Conservation (phyloP, 2,888 invertebrate species). For the Tanaodytes sp. region DNA sequence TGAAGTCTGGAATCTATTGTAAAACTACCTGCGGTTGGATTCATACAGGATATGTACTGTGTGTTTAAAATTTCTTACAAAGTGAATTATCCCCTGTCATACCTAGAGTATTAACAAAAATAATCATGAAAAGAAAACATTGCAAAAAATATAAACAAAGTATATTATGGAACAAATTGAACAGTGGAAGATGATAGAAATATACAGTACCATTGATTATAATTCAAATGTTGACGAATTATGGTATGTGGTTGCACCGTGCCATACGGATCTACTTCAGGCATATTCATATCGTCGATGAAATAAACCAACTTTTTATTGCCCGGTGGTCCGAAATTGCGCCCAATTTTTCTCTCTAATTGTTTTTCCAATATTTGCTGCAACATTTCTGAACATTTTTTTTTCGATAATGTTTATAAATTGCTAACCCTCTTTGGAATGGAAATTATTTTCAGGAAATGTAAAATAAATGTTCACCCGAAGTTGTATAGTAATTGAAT, state of each 20-base stretch:
- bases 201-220: constrained; percentile 85
- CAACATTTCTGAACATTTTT: constrained; percentile 80
- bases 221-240: constrained; percentile 93
- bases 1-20: constrained; percentile 93
- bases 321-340: constrained; percentile 95
- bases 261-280: constrained; percentile 93
- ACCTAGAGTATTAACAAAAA: constrained; percentile 73
- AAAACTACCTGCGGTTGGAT: constrained; percentile 95
- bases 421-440: too few relatives aligned
- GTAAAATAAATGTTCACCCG: too few relatives aligned
- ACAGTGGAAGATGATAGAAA: too few relatives aligned
- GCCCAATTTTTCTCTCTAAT: constrained; percentile 94
- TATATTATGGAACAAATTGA: background rate
- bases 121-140: background rate
- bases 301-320: constrained; percentile 93
- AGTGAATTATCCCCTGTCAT: constrained; percentile 88
- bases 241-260: constrained; percentile 97
- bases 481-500: constrained; percentile 95
- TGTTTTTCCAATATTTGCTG: constrained; percentile 91
- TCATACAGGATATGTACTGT: constrained; percentile 96
- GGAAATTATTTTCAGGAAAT: too few relatives aligned
- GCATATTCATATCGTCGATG: constrained; percentile 97
- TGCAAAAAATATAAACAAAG: background rate
- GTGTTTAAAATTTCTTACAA: constrained; percentile 94
- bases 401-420: too few relatives aligned